Conservation (phyloP, 2,888 invertebrate genomes). For the Exephanes ischioxanthus region DNA sequence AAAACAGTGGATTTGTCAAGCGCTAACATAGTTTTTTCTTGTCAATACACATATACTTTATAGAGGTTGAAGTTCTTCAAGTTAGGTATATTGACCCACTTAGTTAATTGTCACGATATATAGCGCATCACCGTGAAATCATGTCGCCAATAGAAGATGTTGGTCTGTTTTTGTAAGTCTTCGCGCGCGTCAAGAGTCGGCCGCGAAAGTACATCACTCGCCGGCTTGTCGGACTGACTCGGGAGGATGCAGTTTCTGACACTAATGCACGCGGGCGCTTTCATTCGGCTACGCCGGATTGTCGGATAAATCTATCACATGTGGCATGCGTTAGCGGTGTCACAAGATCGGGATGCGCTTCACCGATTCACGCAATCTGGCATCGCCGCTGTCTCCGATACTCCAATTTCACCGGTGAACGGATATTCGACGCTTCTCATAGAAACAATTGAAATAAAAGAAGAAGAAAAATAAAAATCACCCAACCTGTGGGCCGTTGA, state of each 20-base stretch:
- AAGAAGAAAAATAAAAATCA: background rate
- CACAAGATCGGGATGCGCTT: background rate
- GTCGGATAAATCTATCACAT: background rate
- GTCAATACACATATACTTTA: background rate
- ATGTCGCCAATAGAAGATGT: slow-evolving; percentile 4
- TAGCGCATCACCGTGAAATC: slow-evolving; percentile 20
- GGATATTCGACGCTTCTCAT: slow-evolving; percentile 20
- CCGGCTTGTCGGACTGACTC: background rate
- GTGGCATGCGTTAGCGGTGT: background rate
- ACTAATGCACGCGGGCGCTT: slow-evolving; percentile 4
- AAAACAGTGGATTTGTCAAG: background rate
- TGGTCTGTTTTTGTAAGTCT: background rate
- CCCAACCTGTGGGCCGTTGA: slow-evolving; percentile 29
- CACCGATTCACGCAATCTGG: background rate
- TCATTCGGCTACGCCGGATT: slow-evolving; percentile 5
- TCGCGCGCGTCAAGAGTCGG: background rate
- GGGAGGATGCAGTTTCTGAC: slow-evolving; percentile 9
- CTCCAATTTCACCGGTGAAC: slow-evolving; percentile 65
- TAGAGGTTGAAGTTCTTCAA: background rate
- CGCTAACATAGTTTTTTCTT: background rate
- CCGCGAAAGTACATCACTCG: slow-evolving; percentile 8
- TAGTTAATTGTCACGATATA: background rate
- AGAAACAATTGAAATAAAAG: background rate
- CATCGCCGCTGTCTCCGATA: slow-evolving; percentile 51
- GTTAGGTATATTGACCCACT: background rate